These are phyloP conservation scores for Heliopora coerulea DNA, from an alignment of 92 coral and sea anemone genomes.

Conservation along the genomic window DNA sequence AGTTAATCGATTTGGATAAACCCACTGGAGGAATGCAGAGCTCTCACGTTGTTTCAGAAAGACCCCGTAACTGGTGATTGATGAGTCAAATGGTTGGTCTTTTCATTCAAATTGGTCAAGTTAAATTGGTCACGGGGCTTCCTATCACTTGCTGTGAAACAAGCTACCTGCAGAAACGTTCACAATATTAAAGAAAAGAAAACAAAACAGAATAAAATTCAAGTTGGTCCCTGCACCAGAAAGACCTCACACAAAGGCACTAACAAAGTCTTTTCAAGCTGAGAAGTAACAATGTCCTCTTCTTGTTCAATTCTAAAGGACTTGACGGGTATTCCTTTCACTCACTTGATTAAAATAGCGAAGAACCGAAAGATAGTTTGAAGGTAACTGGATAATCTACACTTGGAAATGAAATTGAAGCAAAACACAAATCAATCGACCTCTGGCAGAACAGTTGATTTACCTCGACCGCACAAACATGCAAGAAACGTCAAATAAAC, in stretches of 20 bases:
- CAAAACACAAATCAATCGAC: neutral
- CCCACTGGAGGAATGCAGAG: neutral
- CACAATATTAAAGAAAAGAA: neutral
- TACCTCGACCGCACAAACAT: too few relatives aligned
- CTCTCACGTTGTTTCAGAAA: constrained; percentile 10
- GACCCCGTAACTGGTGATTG: constrained; percentile 37
- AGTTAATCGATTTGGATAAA: constrained; percentile 26
- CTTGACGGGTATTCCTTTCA: neutral
- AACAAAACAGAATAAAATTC: neutral
- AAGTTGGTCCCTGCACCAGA: neutral
- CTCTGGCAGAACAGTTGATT: too few relatives aligned
- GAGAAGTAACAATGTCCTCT: neutral
- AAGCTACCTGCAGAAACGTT: constrained; percentile 34
- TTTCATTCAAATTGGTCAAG: constrained; percentile 24
- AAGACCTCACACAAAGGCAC: constrained; percentile 36
- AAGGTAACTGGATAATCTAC: too few relatives aligned
- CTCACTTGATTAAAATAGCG: constrained; percentile 3
- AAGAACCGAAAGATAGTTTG: neutral
- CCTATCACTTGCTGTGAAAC: constrained; percentile 13
- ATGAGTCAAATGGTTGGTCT: constrained; percentile 36
- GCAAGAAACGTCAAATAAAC: too few relatives aligned
- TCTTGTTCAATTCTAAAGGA: neutral
- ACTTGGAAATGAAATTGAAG: neutral
- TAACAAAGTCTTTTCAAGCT: neutral
- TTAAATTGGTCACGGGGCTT: constrained; percentile 20